Evolutionary conservation across 2,797 vertebrate species (phyloP), one percentile per base, ranked within the genome.

Genomic region (Manis pentadactyla): DNA sequence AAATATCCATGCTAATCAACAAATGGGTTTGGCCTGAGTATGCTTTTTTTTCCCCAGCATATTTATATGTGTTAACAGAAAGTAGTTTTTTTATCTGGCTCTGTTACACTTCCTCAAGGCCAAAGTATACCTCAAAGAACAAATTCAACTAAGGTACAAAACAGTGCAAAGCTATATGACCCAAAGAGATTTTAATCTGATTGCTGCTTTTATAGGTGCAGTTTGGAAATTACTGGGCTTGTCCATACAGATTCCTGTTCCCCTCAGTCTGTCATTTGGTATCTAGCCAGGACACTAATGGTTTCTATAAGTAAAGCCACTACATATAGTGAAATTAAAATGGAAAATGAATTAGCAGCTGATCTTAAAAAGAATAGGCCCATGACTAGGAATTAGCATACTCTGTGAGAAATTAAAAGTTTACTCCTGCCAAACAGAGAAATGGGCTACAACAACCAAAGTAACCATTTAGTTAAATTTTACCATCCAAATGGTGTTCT

Each of bases 401-500:
- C 37, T 87, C 42, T 66, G 27, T 61, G 53, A 95, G 73, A 93
- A 75, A 87, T 55, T 23, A 85, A 92, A 97, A 71, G 31, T 90
- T 88, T 87, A 55, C 19, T 83, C 46, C 23, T 88, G 68, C 46
- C 69, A 75, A 94, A 53, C 7, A 84, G 31, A 95, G 53, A 87
- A 86, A 96, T 91, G 51, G 39, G 29, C 49, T n/a, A 90, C 73
- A 81, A 55, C 9, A 86, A 37, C 7, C 68, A 68, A 95, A 59
- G n/a, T 49, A 37, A 92, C 74, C 75, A 88, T 23, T 86, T 78
- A 87, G 0, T 55, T 94, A n/a, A 64, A 27, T 0, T 69, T 98
- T 98, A 99, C 99, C 99, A 97, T 99, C 99, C 61, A 99, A 98
- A 96, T 98, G 98, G 98, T 99, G 99, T 88, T 92, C 99, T 97